These are phyloP conservation scores for Liopterus haemorrhoidalis DNA, from an alignment of 2,888 invertebrate genomes.

Conservation along the genomic window DNA sequence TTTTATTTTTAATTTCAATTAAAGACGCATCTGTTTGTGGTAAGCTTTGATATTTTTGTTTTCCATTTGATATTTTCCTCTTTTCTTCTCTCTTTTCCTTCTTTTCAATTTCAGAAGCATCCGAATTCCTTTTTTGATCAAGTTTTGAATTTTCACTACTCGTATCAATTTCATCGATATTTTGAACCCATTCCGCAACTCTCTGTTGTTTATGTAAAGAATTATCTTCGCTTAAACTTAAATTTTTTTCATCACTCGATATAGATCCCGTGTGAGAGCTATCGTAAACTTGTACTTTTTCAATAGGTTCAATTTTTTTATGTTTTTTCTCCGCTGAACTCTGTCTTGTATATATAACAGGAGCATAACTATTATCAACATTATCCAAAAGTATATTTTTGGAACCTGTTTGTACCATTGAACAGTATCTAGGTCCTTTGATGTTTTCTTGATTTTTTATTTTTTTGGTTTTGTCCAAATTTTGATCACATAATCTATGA, in stretches of 20 bases:
- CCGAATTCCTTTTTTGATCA: too few species aligned
- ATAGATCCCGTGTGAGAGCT: conserved; percentile 28
- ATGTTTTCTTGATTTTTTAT: conserved; percentile 18
- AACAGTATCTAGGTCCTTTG: conserved; percentile 67
- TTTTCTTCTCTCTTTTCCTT: conserved; percentile 35
- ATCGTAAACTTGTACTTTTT: conserved; percentile 16
- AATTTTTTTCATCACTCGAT: conserved; percentile 32
- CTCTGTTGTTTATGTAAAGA: conserved; percentile 39
- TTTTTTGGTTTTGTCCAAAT: conserved; percentile 7
- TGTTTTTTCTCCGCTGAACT: conserved; percentile 29
- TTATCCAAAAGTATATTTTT: conserved; percentile 76
- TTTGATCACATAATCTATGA: conserved; percentile 56
- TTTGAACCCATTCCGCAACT: conserved; percentile 74
- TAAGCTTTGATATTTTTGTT: conserved; percentile 39
- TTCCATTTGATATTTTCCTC: conserved; percentile 35
- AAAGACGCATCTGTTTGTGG: conserved; percentile 23
- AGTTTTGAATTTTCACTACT: conserved; percentile 41
- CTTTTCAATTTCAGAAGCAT: conserved; percentile 1
- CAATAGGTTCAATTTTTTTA: conserved; percentile 22
- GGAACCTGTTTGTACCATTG: conserved; percentile 70
- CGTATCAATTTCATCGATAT: conserved; percentile 52
- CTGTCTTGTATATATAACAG: conserved; percentile 63
- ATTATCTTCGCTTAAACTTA: conserved; percentile 27
- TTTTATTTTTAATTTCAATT: conserved; percentile 23
- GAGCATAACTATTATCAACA: conserved; percentile 56